Base-by-base conservation (phyloP, 2,888 invertebrate species). In the Doris montereyensis region DNA sequence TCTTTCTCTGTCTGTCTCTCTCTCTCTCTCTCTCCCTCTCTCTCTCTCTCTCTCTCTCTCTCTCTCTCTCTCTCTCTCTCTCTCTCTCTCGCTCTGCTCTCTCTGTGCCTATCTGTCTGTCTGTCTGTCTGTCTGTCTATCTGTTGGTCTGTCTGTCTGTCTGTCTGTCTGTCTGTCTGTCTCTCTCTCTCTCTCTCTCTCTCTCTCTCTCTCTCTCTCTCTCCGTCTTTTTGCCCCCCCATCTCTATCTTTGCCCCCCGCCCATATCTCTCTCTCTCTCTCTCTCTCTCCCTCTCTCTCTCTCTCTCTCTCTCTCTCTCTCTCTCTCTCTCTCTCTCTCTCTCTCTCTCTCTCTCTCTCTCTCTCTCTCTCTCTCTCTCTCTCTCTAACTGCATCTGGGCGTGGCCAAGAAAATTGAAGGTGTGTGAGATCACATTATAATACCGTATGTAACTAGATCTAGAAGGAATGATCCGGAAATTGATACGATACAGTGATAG, bases 281-380 rank as follows among this genome's bases (percentile, higher is more conserved):
- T 70, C 1, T 70, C 17, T 65, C 10, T 65, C 60, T 71, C 28
- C 35, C 71, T 77, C 28, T 71, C 71, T 77, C 24, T 71, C 70
- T 77, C 34, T 77, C 32, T 77, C 58, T 70, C 57, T 68, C 32
- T 70, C 17, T 67, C 4, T 67, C 26, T 76, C 32, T 76, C 41
- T 76, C 32, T 77, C 60, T 77, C 68, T 58, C 58, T 71, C 28
- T 77, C 71, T 71, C 60, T 77, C 70, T 77, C 30, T 77, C 77
- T 77, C 58, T 70, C 70, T 70, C 58, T 77, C 70, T 77, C 57
- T 77, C 70, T 77, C 58, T 77, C 70, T 77, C 70, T 70, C 58
- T 77, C 32, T 77, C 58, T 70, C 32, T 58, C 32, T 62, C 75
- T 13, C 30, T 73, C 28, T 13, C 17, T 3, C 1, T 35, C 21